Evolutionary conservation across 2,797 vertebrate genomes (phyloP), one percentile per base, ranked within the genome.

Genomic region (Enoplosus armatus): DNA sequence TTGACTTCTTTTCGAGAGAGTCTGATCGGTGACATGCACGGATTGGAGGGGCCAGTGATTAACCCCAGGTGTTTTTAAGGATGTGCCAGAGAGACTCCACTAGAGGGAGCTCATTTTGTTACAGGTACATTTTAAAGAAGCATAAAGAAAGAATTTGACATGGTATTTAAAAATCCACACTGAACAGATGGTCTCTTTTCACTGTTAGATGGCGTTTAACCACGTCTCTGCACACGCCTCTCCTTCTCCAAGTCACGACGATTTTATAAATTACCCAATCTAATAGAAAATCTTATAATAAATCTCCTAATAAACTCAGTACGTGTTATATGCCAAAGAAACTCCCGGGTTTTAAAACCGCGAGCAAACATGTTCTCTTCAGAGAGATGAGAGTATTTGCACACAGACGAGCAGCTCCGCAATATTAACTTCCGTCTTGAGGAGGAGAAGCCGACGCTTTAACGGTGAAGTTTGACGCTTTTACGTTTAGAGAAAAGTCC

Each of bases 401-500:
- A 58, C 18, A 37, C 16, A 58, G 37, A 39, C 22, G 14, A 18
- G 41, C 45, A n/a, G 51, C 68, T 35, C 18, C 35, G n/a, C 41
- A 24, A 12, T 31, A 54, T 65, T 26, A 48, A 54, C 31, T 0
- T n/a, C 37, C 72, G 47, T 37, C n/a, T 58, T 31, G 31, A 3
- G 29, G 45, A 65, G 15, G 39, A 65, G 54, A 64, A 33, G 65
- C 48, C 41, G 47, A n/a, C 43, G 68, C 59, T 62, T 55, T 26
- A n/a, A 39, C 11, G 27, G 26, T 10, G 43, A 61, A 7, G 0
- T 47, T 48, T 72, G 61, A 53, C 27, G 41, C 45, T 53, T 77
- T 3, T 41, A 27, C 58, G 66, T 78, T 53, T n/a, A 56, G 45
- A 35, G n/a, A n/a, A n/a, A 77, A 69, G 61, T 29, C 55, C 70